Base-by-base conservation (phyloP, 2,888 invertebrate genomes). In the Morinoia aosen region DNA sequence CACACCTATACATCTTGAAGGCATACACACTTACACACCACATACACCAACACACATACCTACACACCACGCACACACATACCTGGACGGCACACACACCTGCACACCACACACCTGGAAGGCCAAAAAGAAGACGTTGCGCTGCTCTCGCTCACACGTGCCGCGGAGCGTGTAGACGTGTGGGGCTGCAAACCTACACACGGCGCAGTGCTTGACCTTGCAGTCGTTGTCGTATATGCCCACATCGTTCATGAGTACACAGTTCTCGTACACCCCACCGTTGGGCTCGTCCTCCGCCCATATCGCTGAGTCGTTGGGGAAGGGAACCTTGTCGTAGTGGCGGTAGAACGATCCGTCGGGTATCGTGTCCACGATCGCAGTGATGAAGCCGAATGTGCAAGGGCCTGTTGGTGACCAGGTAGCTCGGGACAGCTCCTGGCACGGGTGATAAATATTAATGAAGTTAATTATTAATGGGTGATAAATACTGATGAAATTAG, bases 211-310 rank as follows among this genome's bases (percentile, higher is more conserved):
- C 12, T 90, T 4, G 14, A 95, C 48, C 48, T 94, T 88, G 91
- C 96, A 96, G 57, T 96, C 95, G 11, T 95, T 61, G 57, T 96
- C 96, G 19, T 76, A 76, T 0, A 96, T 11, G 2, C 96, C 96
- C 12, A 48, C n/a, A n/a, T 57, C 40, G 11, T 61, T 90, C 90
- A 96, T 76, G 16, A 91, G n/a, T 12, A 90, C 96, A 64, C 96
- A 96, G 88, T 95, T 95, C 88, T 96, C 96, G 93, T 96, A 96
- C 25, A 95, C 58, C 25, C 95, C 58, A 25, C 96, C 96, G 64
- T 96, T 96, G 19, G 96, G 96, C 48, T 96, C 96, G 16, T 94
- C 57, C 3, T 88, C 76, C 0, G 57, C 58, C 96, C 96, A 96
- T 10, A 64, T 16, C 19, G 88, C 40, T 14, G 91, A 14, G 25